phyloP scores from a whole-genome alignment of 2,797 vertebrate genomes.

The Sus cebifrons region DNA sequence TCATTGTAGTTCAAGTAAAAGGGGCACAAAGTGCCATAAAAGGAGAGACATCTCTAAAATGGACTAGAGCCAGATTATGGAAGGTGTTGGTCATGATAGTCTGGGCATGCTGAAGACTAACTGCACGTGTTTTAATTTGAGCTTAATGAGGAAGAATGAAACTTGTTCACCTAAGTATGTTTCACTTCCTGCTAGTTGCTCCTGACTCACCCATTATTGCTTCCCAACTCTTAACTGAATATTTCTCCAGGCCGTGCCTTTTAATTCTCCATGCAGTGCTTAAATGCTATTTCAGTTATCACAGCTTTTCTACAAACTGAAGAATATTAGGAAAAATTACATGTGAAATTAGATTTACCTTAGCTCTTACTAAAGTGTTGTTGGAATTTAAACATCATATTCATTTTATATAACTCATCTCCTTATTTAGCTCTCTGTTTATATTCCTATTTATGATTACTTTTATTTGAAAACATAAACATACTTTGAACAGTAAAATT shows the following conservation, averaged over 20 bases:
- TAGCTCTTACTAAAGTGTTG: slow-evolving; percentile 14
- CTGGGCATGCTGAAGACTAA: background rate
- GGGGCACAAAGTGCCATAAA: background rate
- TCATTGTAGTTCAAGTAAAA: slow-evolving; percentile 6
- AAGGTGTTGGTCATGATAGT: background rate
- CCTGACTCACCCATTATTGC: background rate
- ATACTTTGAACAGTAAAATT: slow-evolving; percentile 64
- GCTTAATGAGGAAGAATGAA: slow-evolving; percentile 40
- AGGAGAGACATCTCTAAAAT: slow-evolving; percentile 41
- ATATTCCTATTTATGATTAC: slow-evolving; percentile 28
- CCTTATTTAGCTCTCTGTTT: slow-evolving; percentile 41
- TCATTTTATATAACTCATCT: background rate
- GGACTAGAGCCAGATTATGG: background rate
- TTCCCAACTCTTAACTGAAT: background rate
- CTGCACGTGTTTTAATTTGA: background rate
- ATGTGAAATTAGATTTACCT: slow-evolving; percentile 51
- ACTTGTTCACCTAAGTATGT: slow-evolving; percentile 12
- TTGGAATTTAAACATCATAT: background rate
- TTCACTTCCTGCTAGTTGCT: slow-evolving; percentile 37
- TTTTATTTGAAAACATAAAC: slow-evolving; percentile 39
- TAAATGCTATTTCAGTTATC: background rate
- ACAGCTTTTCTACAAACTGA: slow-evolving; percentile 18
- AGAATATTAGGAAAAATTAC: slow-evolving; percentile 21
- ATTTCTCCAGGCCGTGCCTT: background rate
- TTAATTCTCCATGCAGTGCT: background rate